These are phyloP conservation scores for Masnerella sp. DNA, from an alignment of 2,888 invertebrate species.

Conservation along the genomic window DNA sequence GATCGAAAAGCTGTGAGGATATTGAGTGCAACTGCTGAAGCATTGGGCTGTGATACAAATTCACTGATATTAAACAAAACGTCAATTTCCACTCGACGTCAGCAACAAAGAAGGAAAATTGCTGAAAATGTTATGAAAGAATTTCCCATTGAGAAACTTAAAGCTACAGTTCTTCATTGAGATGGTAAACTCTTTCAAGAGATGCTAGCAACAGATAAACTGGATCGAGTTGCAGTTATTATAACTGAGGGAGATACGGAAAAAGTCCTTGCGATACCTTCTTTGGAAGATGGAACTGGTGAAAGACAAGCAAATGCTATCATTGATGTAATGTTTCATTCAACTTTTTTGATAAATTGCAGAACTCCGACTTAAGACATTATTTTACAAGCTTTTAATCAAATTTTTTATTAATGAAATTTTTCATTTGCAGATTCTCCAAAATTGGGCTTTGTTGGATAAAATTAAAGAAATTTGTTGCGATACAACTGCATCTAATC, in stretches of 20 bases:
- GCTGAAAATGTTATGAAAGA: constrained; percentile 28
- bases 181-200: constrained; percentile 11
- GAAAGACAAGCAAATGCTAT: constrained; percentile 18
- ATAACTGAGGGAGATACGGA: constrained; percentile 10
- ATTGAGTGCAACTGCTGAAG: constrained; percentile 44
- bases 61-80: constrained; percentile 39
- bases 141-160: background rate
- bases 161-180: constrained; percentile 15
- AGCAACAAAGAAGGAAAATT: constrained; percentile 25
- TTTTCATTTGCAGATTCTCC: background rate
- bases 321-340: constrained; percentile 4
- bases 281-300: constrained; percentile 23
- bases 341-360: background rate
- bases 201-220: background rate
- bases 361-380: background rate
- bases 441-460: constrained; percentile 10
- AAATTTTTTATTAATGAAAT: background rate
- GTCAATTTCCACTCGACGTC: constrained; percentile 32
- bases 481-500: constrained; percentile 21
- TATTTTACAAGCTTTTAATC: background rate
- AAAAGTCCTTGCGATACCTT: constrained; percentile 15
- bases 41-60: constrained; percentile 31
- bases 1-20: constrained; percentile 42
- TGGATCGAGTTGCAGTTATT: constrained; percentile 13
- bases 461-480: constrained; percentile 13